A percentile compares a stretch with the other conserved stretches of the same genome.
phyloP scores from a whole-genome alignment of 2,888 invertebrate genomes.

The Eucera pruinosa region DNA sequence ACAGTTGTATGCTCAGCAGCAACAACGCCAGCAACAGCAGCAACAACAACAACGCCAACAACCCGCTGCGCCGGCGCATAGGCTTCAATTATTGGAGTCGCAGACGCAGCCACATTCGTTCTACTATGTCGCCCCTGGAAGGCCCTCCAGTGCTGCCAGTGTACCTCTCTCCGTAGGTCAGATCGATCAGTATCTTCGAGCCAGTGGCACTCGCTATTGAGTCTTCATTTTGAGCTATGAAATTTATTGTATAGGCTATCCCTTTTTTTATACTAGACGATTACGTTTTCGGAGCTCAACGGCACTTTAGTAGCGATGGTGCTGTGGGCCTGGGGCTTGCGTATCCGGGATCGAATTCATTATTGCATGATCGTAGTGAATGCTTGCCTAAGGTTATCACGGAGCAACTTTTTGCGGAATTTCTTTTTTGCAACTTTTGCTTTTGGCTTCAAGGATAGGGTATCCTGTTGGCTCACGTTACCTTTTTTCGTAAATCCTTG shows the following conservation, averaged over 20 bases:
- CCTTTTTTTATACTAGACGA: constrained; percentile 10
- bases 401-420: neutral
- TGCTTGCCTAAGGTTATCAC: neutral
- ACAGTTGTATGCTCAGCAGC: constrained; percentile 88
- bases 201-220: constrained; percentile 58
- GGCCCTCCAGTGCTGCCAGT: constrained; percentile 81
- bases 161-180: constrained; percentile 87
- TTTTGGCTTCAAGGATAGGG: neutral
- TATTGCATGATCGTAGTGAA: neutral
- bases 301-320: constrained; percentile 30
- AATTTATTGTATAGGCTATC: constrained; percentile 27
- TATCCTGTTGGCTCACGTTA: neutral
- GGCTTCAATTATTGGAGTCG: constrained; percentile 83
- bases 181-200: constrained; percentile 92
- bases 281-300: neutral
- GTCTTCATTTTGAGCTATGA: constrained; percentile 7
- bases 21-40: constrained; percentile 88
- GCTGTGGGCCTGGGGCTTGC: constrained; percentile 14
- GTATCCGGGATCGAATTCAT: constrained; percentile 3
- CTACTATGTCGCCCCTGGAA: constrained; percentile 83
- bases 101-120: constrained; percentile 80
- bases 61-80: constrained; percentile 79
- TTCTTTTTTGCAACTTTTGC: neutral
- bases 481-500: neutral
- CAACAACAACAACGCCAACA: constrained; percentile 87